Percentiles rank a stretch among this genome's conserved stretches.
Evolutionary conservation across 1,140 invertebrate genomes (phyloP).

Genomic region (Linepithema humile): DNA sequence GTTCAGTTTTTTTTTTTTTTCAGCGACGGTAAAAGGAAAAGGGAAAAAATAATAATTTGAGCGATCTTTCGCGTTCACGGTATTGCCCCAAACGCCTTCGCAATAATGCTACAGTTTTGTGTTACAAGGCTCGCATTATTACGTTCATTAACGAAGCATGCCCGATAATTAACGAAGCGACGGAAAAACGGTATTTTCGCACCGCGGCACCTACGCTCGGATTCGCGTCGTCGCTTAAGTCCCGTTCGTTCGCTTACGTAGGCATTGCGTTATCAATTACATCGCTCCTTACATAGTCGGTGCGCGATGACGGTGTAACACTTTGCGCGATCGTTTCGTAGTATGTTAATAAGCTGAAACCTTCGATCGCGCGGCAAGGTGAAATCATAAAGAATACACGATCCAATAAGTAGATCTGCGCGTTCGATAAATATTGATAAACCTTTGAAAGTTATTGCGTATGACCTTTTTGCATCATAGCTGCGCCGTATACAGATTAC

Average conservation of each 20-base stretch:
- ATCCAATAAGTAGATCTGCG: background rate
- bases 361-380: constrained; percentile 3
- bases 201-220: background rate
- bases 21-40: background rate
- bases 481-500: background rate
- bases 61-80: background rate
- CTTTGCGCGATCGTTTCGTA: background rate
- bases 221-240: background rate
- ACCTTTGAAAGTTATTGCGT: background rate
- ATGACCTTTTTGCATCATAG: background rate
- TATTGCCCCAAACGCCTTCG: background rate
- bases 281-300: constrained; percentile 1
- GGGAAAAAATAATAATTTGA: background rate
- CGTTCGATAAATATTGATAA: background rate
- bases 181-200: background rate
- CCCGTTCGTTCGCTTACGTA: background rate
- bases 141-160: background rate
- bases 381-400: constrained; percentile 1
- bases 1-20: background rate
- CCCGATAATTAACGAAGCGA: constrained; percentile 16
- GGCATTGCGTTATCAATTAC: constrained; percentile 37
- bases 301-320: background rate
- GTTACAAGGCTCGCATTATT: background rate
- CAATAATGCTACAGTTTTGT: background rate
- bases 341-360: constrained; percentile 36